Evolutionary conservation across 2,797 vertebrate species (phyloP).

Genomic region (Clarias laeviceps): DNA sequence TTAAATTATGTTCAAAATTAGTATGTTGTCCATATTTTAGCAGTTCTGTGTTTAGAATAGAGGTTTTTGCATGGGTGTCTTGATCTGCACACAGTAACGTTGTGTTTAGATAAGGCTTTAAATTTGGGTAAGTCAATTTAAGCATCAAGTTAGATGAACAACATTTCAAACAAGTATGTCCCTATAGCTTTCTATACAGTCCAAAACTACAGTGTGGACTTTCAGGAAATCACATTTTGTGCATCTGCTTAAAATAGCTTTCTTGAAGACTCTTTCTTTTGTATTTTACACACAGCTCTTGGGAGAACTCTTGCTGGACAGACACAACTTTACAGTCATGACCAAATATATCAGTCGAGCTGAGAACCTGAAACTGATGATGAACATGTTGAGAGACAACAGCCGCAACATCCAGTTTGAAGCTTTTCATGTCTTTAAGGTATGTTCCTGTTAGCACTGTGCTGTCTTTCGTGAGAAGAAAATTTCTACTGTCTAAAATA

Average conservation of each 20-base stretch:
- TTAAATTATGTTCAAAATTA: background rate
- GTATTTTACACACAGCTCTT: constrained; percentile 69
- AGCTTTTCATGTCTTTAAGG: constrained; percentile 85
- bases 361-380: constrained; percentile 84
- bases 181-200: no score
- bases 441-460: constrained; percentile 43
- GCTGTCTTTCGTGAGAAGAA: background rate
- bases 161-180: background rate
- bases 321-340: constrained; percentile 85
- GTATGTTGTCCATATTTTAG: background rate
- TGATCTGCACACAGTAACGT: background rate
- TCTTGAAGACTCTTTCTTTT: background rate
- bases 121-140: background rate
- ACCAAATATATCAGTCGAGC: constrained; percentile 82
- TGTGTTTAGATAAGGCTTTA: constrained; percentile 1
- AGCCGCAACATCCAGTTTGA: constrained; percentile 86
- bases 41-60: background rate
- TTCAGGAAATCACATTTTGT: background rate
- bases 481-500: background rate
- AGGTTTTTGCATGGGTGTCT: background rate
- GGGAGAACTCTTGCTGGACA: constrained; percentile 80
- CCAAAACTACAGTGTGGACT: no score
- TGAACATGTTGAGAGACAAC: constrained; percentile 83
- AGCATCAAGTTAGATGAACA: background rate
- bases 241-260: background rate